Conservation (phyloP, 2,888 invertebrate species). For the Oasisia sp. region DNA sequence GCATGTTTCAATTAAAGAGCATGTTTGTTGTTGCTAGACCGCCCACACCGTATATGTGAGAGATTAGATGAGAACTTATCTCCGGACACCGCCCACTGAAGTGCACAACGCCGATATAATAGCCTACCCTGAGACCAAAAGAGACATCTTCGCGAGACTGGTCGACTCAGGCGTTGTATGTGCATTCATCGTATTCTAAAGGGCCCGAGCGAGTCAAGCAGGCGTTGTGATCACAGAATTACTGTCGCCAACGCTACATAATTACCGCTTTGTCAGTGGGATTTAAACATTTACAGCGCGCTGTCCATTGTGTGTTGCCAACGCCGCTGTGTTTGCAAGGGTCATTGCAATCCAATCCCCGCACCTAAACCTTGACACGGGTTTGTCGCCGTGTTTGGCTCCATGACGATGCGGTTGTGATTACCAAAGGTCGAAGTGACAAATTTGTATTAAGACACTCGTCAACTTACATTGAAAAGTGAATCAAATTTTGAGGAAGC, state of each 20-base stretch:
- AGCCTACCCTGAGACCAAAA: too few species aligned
- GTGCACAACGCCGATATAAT: too few species aligned
- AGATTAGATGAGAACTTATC: neutral
- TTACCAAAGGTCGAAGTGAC: neutral
- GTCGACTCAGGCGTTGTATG: too few species aligned
- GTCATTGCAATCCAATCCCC: neutral
- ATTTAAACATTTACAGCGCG: neutral
- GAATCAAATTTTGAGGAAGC: too few species aligned
- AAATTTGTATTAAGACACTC: neutral
- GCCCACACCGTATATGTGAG: neutral
- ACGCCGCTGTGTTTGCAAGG: neutral
- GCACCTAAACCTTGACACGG: neutral
- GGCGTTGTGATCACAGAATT: too few species aligned
- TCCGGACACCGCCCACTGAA: neutral
- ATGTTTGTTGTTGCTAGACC: neutral
- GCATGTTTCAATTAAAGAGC: neutral
- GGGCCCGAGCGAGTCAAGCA: too few species aligned
- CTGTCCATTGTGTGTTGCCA: neutral
- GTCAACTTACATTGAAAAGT: neutral
- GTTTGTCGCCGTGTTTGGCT: neutral
- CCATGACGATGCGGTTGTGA: neutral
- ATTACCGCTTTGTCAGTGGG: neutral
- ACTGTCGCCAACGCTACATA: neutral
- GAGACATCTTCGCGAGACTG: too few species aligned
- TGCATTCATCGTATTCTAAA: too few species aligned